Evolutionary conservation across 1,140 invertebrate genomes (phyloP).

Genomic region (Sinonovacula constricta): DNA sequence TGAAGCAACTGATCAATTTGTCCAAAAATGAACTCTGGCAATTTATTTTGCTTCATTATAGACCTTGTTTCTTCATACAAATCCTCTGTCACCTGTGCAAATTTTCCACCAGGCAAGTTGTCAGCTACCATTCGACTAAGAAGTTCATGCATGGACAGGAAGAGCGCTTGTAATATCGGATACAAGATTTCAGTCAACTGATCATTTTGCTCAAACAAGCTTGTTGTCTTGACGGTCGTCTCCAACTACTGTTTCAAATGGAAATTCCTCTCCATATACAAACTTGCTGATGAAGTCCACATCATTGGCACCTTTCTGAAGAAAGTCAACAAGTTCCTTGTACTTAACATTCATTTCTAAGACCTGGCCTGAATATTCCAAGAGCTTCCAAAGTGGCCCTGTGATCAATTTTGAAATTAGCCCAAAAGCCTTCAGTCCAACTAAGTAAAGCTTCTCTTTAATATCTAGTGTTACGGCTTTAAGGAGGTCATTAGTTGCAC

Average conservation of each 20-base stretch:
- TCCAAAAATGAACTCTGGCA: constrained; percentile 45
- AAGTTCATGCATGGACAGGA: constrained; percentile 1
- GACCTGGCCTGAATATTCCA: constrained; percentile 42
- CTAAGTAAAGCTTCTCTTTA: constrained; percentile 16
- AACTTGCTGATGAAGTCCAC: background rate
- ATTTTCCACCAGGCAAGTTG: constrained; percentile 14
- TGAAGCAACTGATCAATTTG: constrained; percentile 22
- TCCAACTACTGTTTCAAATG: constrained; percentile 1
- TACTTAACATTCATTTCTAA: constrained; percentile 37
- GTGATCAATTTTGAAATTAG: constrained; percentile 48
- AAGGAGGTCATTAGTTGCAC: constrained; percentile 16
- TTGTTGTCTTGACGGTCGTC: background rate
- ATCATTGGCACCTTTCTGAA: constrained; percentile 6
- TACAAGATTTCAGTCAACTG: background rate
- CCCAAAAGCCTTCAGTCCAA: constrained; percentile 49
- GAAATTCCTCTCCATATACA: constrained; percentile 3
- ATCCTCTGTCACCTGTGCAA: constrained; percentile 10
- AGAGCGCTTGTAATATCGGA: background rate
- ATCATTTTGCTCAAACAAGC: background rate
- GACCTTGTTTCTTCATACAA: background rate
- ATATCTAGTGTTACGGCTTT: constrained; percentile 40
- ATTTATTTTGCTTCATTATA: constrained; percentile 42
- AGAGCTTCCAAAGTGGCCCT: constrained; percentile 44
- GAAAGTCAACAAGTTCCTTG: constrained; percentile 3
- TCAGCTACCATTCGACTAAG: constrained; percentile 21